Evolutionary conservation across 2,797 vertebrate genomes (phyloP), one percentile per base, ranked within the genome.

Genomic region (Orestias chungarensis): DNA sequence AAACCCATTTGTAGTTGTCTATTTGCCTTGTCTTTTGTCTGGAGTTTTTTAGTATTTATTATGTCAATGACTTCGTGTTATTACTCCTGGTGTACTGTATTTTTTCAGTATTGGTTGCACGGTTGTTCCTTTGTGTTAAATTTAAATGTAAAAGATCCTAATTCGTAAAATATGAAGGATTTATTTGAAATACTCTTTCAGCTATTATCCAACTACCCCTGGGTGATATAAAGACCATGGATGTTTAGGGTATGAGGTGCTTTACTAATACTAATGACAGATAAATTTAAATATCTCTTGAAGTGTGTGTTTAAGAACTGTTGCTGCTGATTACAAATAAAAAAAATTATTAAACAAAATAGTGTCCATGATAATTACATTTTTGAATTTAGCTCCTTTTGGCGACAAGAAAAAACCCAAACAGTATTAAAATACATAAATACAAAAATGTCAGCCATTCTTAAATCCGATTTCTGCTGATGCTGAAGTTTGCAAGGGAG

Each of bases 381-480:
- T 67, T 46, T 29, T 50, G 38, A n/a, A 44, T 29, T 2, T 4
- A 25, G 14, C 46, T 35, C 29, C 38, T 40, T 64, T 44, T 10
- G 10, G 44, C 43, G 23, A 35, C 14, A 20, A 70, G 11, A 62
- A n/a, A 25, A 25, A n/a, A n/a, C n/a, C 10, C 35, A 62, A 68
- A 64, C 57, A 10, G 67, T 49, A n/a, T 49, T 40, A 18, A 73
- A 70, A 46, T 46, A 46, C 25, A 6, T 31, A 6, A 46, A 65
- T 44, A 61, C 27, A 31, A 65, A 29, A 20, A 46, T 11, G 27
- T 9, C 5, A 8, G n/a, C 31, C 47, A 46, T 55, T 75, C 18
- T 15, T 35, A 38, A 54, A 47, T 46, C 1, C 4, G 2, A 0
- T 49, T 62, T 80, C 66, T 57, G 47, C 66, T 72, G 61, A 66